A percentile compares a stretch with the other conserved stretches of the same genome.
Evolutionary conservation across 1,140 invertebrate genomes (phyloP).

Genomic region (Rhopalosiphum maidis): DNA sequence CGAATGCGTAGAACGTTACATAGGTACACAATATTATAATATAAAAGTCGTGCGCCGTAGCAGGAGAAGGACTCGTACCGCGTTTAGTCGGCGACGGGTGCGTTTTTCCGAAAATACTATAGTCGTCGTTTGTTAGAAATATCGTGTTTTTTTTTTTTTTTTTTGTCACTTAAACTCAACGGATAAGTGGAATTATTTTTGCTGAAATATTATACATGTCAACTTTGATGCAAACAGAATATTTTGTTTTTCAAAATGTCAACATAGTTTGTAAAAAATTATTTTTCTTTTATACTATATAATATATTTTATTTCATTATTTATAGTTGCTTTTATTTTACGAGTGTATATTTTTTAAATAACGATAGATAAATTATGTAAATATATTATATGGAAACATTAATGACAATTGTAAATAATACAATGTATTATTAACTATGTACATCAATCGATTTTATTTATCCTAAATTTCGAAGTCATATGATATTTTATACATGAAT

Average conservation of each 20-base stretch:
- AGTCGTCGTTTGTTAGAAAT: background rate
- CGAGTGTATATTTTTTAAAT: background rate
- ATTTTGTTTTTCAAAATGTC: background rate
- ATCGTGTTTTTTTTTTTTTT: too few relatives aligned
- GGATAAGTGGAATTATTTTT: background rate
- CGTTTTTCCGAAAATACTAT: background rate
- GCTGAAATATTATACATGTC: background rate
- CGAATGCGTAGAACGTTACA: background rate
- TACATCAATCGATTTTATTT: background rate
- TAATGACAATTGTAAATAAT: background rate
- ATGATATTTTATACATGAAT: background rate
- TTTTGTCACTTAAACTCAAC: background rate
- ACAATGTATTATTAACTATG: background rate
- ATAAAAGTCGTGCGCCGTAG: too few relatives aligned
- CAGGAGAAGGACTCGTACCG: too few relatives aligned
- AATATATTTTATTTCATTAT: background rate
- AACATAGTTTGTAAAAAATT: background rate
- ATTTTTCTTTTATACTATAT: background rate
- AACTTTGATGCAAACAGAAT: background rate
- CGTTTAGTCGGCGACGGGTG: background rate
- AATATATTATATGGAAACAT: background rate
- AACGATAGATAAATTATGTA: background rate
- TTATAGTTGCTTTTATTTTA: background rate
- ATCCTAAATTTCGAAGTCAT: background rate
- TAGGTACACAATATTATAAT: too few relatives aligned